phyloP scores from a whole-genome alignment of 2,113 vertebrate genomes.

The Takifugu flavidus region DNA sequence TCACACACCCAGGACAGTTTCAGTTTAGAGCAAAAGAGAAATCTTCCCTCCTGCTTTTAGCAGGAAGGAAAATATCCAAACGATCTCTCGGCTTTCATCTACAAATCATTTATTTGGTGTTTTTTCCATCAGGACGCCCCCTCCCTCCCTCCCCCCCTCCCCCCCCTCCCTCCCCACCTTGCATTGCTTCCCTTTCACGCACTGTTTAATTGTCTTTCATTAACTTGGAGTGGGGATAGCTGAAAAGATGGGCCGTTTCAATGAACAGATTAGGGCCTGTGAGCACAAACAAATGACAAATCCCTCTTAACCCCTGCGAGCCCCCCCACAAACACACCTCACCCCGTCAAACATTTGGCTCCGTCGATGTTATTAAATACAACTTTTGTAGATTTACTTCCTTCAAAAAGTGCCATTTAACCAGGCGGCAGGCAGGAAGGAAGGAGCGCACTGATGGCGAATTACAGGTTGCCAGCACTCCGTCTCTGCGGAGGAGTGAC shows the following conservation, averaged over 20 bases:
- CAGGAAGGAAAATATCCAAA: too few species aligned
- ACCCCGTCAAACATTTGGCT: slow-evolving; percentile 82
- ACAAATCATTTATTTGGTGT: neutral
- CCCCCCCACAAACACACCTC: slow-evolving; percentile 78
- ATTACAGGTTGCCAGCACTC: slow-evolving; percentile 98
- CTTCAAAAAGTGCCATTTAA: slow-evolving; percentile 98
- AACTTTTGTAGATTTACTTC: slow-evolving; percentile 96
- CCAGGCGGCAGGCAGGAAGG: slow-evolving; percentile 91
- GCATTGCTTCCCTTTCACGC: slow-evolving; percentile 40
- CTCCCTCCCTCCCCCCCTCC: neutral
- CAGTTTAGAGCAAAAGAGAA: too few species aligned
- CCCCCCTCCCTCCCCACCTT: slow-evolving; percentile 60
- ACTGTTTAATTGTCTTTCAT: slow-evolving; percentile 84
- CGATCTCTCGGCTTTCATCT: too few species aligned
- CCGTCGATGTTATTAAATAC: slow-evolving; percentile 91
- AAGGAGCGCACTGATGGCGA: slow-evolving; percentile 78
- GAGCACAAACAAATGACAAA: slow-evolving; percentile 96
- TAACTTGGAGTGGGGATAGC: slow-evolving; percentile 83
- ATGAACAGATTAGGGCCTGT: slow-evolving; percentile 93
- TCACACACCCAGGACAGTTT: too few species aligned
- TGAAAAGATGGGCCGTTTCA: slow-evolving; percentile 86
- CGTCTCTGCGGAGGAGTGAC: slow-evolving; percentile 91
- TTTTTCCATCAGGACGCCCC: neutral
- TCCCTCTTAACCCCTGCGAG: slow-evolving; percentile 91
- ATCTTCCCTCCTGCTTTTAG: too few species aligned